Conservation (phyloP, 2,797 vertebrate species). For the Crypturellus tataupa region DNA sequence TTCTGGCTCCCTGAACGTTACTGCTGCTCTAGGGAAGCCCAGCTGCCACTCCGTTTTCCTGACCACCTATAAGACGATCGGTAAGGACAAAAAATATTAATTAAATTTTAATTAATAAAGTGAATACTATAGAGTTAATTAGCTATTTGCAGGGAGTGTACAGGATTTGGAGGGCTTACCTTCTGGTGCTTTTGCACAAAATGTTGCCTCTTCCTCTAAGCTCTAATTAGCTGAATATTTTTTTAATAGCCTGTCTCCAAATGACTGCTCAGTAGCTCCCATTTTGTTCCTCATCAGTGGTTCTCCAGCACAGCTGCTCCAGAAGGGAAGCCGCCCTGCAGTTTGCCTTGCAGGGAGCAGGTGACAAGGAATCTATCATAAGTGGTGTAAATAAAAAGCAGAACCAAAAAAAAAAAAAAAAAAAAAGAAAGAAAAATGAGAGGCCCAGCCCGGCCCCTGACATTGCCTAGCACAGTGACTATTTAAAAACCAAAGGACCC, state of each 20-base stretch:
- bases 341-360: constrained; percentile 20
- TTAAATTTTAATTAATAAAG: constrained; percentile 78
- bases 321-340: not conserved
- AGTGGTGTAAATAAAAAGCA: not conserved
- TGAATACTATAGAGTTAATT: constrained; percentile 71
- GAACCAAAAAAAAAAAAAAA: not conserved
- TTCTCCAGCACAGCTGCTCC: constrained; percentile 45
- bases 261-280: constrained; percentile 30
- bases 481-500: not conserved
- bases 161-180: constrained; percentile 55
- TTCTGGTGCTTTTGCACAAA: constrained; percentile 60
- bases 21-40: not conserved
- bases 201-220: constrained; percentile 45
- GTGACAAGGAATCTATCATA: constrained; percentile 35
- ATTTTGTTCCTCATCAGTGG: constrained; percentile 49
- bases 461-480: not conserved
- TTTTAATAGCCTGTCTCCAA: constrained; percentile 40
- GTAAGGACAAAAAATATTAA: constrained; percentile 64
- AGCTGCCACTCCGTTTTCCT: constrained; percentile 49
- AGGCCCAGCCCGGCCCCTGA: not conserved
- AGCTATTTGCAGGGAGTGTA: constrained; percentile 55
- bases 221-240: constrained; percentile 45
- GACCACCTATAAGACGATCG: not conserved
- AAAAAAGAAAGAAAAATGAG: not conserved
- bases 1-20: not conserved